Base-by-base conservation (phyloP, 2,888 invertebrate species). In the Pelosia muscerda region DNA sequence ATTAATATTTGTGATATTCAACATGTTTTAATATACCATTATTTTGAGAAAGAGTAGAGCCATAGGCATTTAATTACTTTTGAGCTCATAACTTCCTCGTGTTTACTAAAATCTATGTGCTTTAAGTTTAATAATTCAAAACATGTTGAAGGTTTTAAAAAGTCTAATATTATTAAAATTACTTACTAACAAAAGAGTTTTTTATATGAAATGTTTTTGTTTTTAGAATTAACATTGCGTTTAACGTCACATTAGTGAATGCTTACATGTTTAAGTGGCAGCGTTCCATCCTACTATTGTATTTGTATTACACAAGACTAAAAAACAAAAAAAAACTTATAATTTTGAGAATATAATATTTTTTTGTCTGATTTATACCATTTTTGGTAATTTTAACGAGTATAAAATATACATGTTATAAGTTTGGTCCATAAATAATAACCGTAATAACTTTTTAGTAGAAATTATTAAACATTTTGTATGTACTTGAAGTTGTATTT, bases 101-200 rank as follows among this genome's bases (percentile, higher is more conserved):
- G 66, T 72, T 79, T 67, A 73, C 75, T 72, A 68, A 72, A n/a
- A 71, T 80, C 81, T 82, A 81, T 65, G 81, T 81, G 79, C 77
- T 84, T 81, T 81, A 76, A 58, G 72, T 85, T 83, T 76, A 79
- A 72, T 28, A 79, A 74, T 79, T 79, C 75, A 89, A 91, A 89
- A 91, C 90, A 92, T 88, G 88, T 88, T 90, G 90, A 89, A 88
- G 71, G 73, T 81, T 79, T 83, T 84, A 81, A 75, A 75, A 79
- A 79, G 73, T 82, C 86, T 88, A 86, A 82, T 70, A 83, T 82
- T 85, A 86, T 81, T 82, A 79, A 81, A 75, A 73, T 75, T 78
- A 83, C 72, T 78, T 75, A 81, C 74, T 80, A 81, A 78, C 74
- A 79, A 77, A 74, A 75, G 69, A 76, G 78, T 79, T 81, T 80